Conservation (phyloP, 2,113 vertebrate species). For the Oreochromis spilurus region DNA sequence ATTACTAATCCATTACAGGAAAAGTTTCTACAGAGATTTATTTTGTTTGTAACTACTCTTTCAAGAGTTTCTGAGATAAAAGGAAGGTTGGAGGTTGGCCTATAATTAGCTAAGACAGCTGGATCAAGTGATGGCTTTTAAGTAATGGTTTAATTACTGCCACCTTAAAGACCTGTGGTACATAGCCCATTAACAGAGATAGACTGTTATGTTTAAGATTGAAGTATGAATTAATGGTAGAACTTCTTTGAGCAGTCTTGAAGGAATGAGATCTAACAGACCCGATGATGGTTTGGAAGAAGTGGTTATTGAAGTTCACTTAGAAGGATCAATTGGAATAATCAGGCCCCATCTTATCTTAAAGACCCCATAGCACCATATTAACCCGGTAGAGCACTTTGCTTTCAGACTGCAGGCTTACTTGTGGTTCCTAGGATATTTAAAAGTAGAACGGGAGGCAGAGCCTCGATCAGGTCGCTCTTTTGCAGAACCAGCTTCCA, state of each 20-base stretch:
- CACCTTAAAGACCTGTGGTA: neutral
- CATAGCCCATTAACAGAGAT: neutral
- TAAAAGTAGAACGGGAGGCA: neutral
- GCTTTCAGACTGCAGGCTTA: neutral
- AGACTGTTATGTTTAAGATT: neutral
- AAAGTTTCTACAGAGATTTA: neutral
- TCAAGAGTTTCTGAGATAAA: neutral
- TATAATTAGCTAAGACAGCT: neutral
- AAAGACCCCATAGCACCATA: neutral
- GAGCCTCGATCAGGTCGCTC: neutral
- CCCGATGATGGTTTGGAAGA: neutral
- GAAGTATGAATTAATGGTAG: neutral
- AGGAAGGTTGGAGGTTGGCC: neutral
- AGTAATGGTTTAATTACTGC: neutral
- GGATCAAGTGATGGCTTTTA: neutral
- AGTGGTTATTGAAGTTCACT: neutral
- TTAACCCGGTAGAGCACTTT: neutral
- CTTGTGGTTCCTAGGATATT: neutral
- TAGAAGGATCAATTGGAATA: neutral
- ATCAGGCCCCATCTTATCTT: neutral
- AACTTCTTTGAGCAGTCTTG: neutral
- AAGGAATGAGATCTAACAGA: neutral
- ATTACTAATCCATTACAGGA: neutral
- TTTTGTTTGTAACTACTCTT: neutral
- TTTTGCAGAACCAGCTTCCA: neutral